Percentiles rank a stretch among this genome's conserved stretches.
Conservation (phyloP, 2,113 vertebrate species). For the Tetrax tetrax region DNA sequence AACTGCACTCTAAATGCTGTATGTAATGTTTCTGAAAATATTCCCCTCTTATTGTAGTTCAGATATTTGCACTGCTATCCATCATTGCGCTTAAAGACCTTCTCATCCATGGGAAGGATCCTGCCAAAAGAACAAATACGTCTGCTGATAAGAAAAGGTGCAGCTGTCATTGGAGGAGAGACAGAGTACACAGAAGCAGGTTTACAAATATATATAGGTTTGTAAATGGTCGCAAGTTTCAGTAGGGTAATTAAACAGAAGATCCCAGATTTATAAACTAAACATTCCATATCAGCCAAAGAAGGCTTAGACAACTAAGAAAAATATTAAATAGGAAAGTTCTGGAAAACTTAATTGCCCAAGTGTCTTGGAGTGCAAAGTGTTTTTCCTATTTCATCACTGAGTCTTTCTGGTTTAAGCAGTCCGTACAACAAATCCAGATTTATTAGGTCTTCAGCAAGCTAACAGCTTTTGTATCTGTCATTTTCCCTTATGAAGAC, state of each 20-base stretch:
- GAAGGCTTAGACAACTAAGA: background rate
- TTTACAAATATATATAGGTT: background rate
- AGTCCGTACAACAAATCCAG: background rate
- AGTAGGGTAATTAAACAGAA: background rate
- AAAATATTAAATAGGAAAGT: background rate
- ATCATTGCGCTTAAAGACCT: background rate
- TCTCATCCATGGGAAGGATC: background rate
- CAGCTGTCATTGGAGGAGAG: background rate
- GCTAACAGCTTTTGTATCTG: background rate
- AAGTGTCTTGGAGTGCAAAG: background rate
- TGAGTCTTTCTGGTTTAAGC: background rate
- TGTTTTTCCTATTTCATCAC: background rate
- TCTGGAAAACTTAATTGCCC: background rate
- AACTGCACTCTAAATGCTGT: background rate
- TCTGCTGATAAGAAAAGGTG: background rate
- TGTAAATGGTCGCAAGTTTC: background rate
- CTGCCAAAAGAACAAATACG: background rate
- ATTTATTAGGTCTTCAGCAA: background rate
- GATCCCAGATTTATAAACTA: background rate
- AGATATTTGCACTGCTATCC: background rate
- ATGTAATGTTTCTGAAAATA: accelerated
- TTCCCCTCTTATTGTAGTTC: background rate
- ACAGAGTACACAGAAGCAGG: background rate
- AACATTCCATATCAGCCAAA: background rate
- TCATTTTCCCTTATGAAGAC: background rate